Evolutionary conservation across 35 echinoderm and acorn worm genomes (phyloP).

Genomic region (Diadema setosum): DNA sequence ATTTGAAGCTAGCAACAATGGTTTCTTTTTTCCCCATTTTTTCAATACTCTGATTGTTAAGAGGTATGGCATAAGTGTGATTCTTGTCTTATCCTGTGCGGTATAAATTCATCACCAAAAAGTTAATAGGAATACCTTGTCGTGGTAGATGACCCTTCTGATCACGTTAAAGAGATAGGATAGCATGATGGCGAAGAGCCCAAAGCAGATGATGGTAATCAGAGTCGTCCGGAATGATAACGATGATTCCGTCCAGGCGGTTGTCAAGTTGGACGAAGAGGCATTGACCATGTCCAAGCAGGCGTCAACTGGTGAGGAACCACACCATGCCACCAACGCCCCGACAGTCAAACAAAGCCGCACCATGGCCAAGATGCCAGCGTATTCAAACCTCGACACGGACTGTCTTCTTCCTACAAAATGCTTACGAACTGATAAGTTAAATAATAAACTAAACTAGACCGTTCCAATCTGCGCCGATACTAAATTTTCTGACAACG

Average conservation of each 20-base stretch:
- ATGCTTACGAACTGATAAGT: no score
- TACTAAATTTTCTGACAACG: no score
- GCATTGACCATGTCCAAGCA: not conserved
- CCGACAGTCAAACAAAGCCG: not conserved
- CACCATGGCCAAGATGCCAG: not conserved
- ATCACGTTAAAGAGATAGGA: not conserved
- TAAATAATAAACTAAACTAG: no score
- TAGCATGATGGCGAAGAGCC: not conserved
- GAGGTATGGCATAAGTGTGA: no score
- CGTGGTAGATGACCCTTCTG: not conserved
- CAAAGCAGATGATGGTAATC: not conserved
- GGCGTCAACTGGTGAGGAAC: not conserved
- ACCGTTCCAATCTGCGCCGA: no score
- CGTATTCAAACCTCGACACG: not conserved
- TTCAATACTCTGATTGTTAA: no score
- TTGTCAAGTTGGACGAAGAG: not conserved
- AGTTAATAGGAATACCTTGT: not conserved
- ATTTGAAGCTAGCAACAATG: no score
- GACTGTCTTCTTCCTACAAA: no score
- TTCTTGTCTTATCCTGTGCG: no score
- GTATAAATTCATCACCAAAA: no score
- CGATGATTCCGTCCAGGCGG: not conserved
- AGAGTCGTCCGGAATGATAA: not conserved
- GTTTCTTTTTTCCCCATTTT: no score
- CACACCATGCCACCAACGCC: not conserved